phyloP scores from a whole-genome alignment of 2,888 invertebrate species.

The Cerceris ruficornis region DNA sequence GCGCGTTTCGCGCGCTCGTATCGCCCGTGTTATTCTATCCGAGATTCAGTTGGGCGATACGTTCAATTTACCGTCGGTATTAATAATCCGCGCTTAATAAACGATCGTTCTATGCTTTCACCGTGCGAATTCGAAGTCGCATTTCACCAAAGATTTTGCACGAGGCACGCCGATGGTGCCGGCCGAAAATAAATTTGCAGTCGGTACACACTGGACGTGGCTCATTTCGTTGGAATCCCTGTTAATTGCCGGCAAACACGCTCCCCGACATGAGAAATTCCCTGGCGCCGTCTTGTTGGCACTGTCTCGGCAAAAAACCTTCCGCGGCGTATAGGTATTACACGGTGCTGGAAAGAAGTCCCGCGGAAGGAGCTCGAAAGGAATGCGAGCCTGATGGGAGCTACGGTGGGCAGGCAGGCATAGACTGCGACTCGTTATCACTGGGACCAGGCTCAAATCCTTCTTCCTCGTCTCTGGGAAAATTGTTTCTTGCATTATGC shows the following conservation, averaged over 20 bases:
- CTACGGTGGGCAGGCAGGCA: too few relatives aligned
- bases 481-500: too few relatives aligned
- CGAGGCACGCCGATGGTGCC: slow-evolving; percentile 4
- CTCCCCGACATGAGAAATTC: slow-evolving; percentile 64
- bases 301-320: slow-evolving; percentile 54
- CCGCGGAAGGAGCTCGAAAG: too few relatives aligned
- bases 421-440: too few relatives aligned
- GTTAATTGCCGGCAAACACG: slow-evolving; percentile 66
- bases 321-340: slow-evolving; percentile 14
- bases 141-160: slow-evolving; percentile 19
- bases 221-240: slow-evolving; percentile 60
- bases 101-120: slow-evolving; percentile 11
- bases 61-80: neutral
- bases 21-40: neutral
- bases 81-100: slow-evolving; percentile 14
- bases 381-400: too few relatives aligned
- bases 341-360: too few relatives aligned
- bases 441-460: too few relatives aligned
- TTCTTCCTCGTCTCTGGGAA: too few relatives aligned
- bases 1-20: neutral
- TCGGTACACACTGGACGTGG: slow-evolving; percentile 38
- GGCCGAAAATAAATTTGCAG: slow-evolving; percentile 47
- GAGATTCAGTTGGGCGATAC: neutral
- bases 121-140: slow-evolving; percentile 7
- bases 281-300: slow-evolving; percentile 64